Evolutionary conservation across 2,888 invertebrate genomes (phyloP), one percentile per base, ranked within the genome.

Genomic region (Diadromus collaris): DNA sequence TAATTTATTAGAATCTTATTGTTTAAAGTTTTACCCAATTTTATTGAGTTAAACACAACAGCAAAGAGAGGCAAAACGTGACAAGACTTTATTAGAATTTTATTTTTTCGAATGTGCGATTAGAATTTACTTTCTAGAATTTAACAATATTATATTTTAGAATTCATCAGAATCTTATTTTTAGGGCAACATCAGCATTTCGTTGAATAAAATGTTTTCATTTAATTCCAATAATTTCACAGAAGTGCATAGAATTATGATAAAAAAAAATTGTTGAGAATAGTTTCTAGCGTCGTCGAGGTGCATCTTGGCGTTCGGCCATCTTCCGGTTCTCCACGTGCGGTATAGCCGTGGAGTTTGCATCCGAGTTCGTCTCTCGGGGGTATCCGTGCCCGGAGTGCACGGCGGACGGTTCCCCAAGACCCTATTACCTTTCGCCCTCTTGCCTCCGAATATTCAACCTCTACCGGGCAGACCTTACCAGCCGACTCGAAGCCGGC

Each of bases 381-480:
- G 27, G n/a, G 16, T 29, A 56, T 56, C 56, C 29, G 56, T 56
- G 27, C 27, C n/a, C 29, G 16, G 27, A 56, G 56, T 56, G 56
- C 29, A 56, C 24, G 10, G 51, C 51, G 21, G 21, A 21, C 10
- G 13, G 51, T 24, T 51, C 24, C 51, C 51, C 10, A 21, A 13
- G 24, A 24, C 51, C 56, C 38, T 41, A 41, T 41, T 29, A 56
- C 29, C 16, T 56, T 56, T 56, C 56, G 56, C 56, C 29, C 56
- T 56, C 38, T 61, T 24, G 61, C 21, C 24, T 21, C 13, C 38
- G 61, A 61, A 61, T 41, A 61, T 61, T 24, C 41, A 38, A 34
- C 38, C 61, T 24, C 38, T 16, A 41, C n/a, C 54, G 21, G 13
- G 24, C 54, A 16, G 9, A 16, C 27, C 24, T 21, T 24, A 9